Evolutionary conservation across 1,140 invertebrate genomes (phyloP).

Genomic region (Hydropsyche tenuis): DNA sequence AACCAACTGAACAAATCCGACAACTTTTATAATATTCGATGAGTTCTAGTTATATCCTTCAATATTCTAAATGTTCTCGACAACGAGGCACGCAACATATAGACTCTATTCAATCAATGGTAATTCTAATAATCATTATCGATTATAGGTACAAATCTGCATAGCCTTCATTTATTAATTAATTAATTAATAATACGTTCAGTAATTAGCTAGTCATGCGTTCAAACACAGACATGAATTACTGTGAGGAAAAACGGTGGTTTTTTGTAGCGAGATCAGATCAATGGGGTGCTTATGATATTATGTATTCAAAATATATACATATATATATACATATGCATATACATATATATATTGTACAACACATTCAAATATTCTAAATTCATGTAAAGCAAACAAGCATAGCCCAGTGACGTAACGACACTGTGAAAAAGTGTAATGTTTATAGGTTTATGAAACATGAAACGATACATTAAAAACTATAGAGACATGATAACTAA

Average conservation of each 20-base stretch:
- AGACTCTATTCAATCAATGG: too few species aligned
- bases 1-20: too few species aligned
- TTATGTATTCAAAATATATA: constrained; percentile 24
- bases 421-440: constrained; percentile 48
- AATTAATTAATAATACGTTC: not conserved
- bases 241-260: constrained; percentile 42
- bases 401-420: constrained; percentile 48
- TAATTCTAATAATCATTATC: not conserved
- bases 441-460: constrained; percentile 45
- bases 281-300: constrained; percentile 45
- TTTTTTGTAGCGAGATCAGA: constrained; percentile 38
- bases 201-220: not conserved
- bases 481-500: constrained; percentile 50
- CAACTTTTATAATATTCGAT: too few species aligned
- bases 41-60: too few species aligned
- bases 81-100: too few species aligned
- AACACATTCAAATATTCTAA: constrained; percentile 49
- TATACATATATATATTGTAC: constrained; percentile 31
- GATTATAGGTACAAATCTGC: constrained; percentile 15
- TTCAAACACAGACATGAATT: constrained; percentile 49
- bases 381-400: constrained; percentile 47
- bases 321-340: constrained; percentile 24
- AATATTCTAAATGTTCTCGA: too few species aligned
- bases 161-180: constrained; percentile 3
- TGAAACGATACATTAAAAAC: constrained; percentile 50